Conservation (phyloP, 92 coral and sea anemone species). For the Umimayanthus kanabou region DNA sequence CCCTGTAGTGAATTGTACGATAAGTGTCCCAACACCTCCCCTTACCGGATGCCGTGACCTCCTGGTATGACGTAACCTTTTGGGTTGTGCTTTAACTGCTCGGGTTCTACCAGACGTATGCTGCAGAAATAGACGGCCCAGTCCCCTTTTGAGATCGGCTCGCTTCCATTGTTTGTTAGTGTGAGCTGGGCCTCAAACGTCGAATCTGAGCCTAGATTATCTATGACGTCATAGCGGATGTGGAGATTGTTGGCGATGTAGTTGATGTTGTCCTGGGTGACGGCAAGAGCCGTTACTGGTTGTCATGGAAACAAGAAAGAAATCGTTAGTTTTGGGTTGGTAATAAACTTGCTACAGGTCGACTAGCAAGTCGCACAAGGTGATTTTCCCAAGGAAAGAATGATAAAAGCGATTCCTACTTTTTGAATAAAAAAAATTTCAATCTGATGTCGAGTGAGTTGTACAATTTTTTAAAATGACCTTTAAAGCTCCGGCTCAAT, state of each 20-base stretch:
- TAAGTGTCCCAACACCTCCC: not conserved
- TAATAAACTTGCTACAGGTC: not conserved
- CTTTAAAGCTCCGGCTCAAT: too few species aligned
- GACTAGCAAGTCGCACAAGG: not conserved
- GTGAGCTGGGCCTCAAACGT: conserved; percentile 61
- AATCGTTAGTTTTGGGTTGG: not conserved
- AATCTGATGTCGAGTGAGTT: too few species aligned
- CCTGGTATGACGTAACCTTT: conserved; percentile 82
- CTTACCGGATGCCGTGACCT: conserved; percentile 62
- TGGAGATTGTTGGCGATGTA: conserved; percentile 72
- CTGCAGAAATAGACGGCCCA: conserved; percentile 92
- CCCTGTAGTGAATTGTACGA: too few species aligned
- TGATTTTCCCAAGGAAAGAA: too few species aligned
- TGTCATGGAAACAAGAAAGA: not conserved
- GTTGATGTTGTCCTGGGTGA: conserved; percentile 67
- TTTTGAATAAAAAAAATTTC: not conserved
- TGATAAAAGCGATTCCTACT: not conserved
- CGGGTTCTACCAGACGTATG: conserved; percentile 80
- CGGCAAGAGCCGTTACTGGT: not conserved
- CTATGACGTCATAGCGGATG: conserved; percentile 75
- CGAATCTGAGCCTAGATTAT: conserved; percentile 53
- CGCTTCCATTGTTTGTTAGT: conserved; percentile 69
- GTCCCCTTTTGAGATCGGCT: conserved; percentile 57
- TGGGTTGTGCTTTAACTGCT: conserved; percentile 66
- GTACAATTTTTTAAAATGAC: too few species aligned